Evolutionary conservation across 2,888 invertebrate genomes (phyloP), one percentile per base, ranked within the genome.

Genomic region (Crossocerus cetratus): DNA sequence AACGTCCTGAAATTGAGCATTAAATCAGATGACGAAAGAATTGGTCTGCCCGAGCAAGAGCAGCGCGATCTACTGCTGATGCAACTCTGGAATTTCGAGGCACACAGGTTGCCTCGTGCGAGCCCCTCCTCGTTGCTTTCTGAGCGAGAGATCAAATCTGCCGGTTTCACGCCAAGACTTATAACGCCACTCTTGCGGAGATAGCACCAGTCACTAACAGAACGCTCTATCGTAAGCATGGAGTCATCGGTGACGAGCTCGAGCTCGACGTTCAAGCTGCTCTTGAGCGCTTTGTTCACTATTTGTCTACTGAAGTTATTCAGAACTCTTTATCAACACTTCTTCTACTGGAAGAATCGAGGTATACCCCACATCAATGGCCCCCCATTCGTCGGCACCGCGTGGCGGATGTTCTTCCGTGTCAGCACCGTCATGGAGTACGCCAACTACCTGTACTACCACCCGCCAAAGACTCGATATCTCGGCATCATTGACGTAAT

Each of bases 401-500:
- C 62, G 13, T 77, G 77, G 44, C 69, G 59, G 8, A 0, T 81
- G 0, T 23, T 82, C 0, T 56, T 86, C 0, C 66, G 77, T 0
- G 56, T 2, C 0, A 23, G 18, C 0, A 59, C 69, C 0, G 65
- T 84, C 0, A 8, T 63, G 0, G 69, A 83, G 0, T 62, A 72
- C 13, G 0, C 32, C 0, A 3, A 57, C 0, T 49, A 42, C 2
- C 0, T 82, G 0, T 87, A 87, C 69, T 58, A 76, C 2, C 11
- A 8, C 2, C 11, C 58, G 0, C 70, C 74, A 0, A 57, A 76
- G 0, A 76, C 74, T 0, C 74, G 55, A 3, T 88, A 85, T 69
- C n/a, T 83, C 0, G 89, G 88, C 0, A 63, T 76, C 16, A 86
- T 87, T 71, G 86, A 87, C 21, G 85, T 89, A 32, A 45, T 56